A percentile compares a stretch with the other conserved stretches of the same genome.
Conservation (phyloP, 2,888 invertebrate species). For the Acanthosepion pharaonis region DNA sequence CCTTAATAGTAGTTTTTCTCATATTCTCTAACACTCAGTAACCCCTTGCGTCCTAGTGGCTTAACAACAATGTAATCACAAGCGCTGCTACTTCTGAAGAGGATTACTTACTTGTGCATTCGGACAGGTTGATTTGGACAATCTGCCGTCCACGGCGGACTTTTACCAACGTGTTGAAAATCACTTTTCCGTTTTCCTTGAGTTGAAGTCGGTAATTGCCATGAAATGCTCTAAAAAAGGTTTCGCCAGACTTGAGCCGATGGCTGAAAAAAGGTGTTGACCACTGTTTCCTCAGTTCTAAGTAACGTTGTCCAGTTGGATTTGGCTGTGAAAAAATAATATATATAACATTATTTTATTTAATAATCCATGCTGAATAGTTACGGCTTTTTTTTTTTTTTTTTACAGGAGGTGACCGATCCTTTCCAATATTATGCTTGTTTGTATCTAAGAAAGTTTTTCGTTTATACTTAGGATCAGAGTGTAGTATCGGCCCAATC, state of each 20-base stretch:
- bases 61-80: no score
- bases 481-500: no score
- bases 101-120: neutral
- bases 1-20: no score
- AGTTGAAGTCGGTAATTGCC: neutral
- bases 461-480: no score
- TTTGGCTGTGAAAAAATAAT: neutral
- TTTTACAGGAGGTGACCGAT: no score
- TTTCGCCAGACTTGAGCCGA: neutral
- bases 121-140: neutral
- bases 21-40: no score
- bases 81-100: neutral
- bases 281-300: neutral
- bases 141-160: neutral
- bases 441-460: no score
- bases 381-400: no score
- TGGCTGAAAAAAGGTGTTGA: neutral
- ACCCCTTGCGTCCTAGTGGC: no score
- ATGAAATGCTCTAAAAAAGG: neutral
- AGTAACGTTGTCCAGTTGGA: neutral
- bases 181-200: neutral
- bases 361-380: no score
- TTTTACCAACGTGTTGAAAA: neutral
- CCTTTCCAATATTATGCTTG: no score
- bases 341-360: no score